Evolutionary conservation across 2,888 invertebrate species (phyloP), one percentile per base, ranked within the genome.

Genomic region (Acheta domesticus): DNA sequence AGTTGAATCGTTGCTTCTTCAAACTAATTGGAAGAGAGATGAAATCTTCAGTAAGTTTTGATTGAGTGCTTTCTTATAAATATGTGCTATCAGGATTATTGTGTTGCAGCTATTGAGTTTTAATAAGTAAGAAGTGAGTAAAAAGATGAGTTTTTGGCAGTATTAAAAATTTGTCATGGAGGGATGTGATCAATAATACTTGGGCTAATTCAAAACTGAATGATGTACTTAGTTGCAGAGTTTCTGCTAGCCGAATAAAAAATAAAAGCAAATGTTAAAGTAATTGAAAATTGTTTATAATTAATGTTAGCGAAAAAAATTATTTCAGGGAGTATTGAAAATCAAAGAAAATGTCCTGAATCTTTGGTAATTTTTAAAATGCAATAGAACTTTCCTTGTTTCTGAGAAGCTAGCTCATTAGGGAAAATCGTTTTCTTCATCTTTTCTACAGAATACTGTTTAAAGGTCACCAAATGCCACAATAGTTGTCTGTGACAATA

Each of bases 1-100:
- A 82, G 19, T 48, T 84, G 49, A 84, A 84, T 76, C 83, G 83
- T 78, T 77, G 81, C 12, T 79, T 84, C n/a, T 81, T 84, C 23
- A 79, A 80, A 14, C 49, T 82, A 20, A 21, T 49, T 23, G 49
- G 50, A 48, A 78, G 19, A n/a, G 36, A 49, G 2, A 21, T 16
- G 5, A 21, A 14, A n/a, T 36, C 20, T 11, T 78, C 49, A 49
- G 19, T 62, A 75, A 16, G 49, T 49, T 62, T 77, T 77, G 62
- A 74, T 76, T 79, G 2, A 62, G 49, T 11, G 11, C 49, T 21
- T 11, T 49, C 75, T 23, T 21, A 19, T 74, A 14, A 74, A 49
- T 78, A 12, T 49, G 12, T 20, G 48, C 48, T 16, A 75, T 78
- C 36, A 20, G 21, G 21, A 21, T 74, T 49, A 12, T 78, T 36